Evolutionary conservation across 1,140 invertebrate genomes (phyloP), one percentile per base, ranked within the genome.

Genomic region (Pachyrhynchus sulphureomaculatus): DNA sequence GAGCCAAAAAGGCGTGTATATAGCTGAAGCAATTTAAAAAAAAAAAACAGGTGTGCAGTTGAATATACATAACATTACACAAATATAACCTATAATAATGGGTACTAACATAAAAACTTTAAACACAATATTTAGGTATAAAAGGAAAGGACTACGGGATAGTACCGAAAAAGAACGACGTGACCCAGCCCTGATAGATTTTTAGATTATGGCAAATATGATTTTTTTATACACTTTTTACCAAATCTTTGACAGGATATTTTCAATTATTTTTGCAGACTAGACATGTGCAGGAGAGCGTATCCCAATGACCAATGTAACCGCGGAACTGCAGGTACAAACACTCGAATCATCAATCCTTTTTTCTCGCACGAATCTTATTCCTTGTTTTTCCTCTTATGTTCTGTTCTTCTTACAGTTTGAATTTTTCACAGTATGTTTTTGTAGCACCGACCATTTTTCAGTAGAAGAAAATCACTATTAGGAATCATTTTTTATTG

Each of bases 261-360:
- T 54, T 33, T 29, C 49, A n/a, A n/a, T n/a, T n/a, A n/a, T 77
- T 77, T 75, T 89, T 89, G 80, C 91, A 95, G 92, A 92, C 91
- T 96, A 87, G 94, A 96, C 89, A 96, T 96, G 93, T 96, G 94
- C 89, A 88, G 93, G 83, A 86, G 92, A 82, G 89, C 92, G 83
- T 93, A 91, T 84, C 87, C 90, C 78, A 90, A 89, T 84, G 93
- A 94, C 81, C 87, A 89, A 81, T 96, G 93, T 90, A 96, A 96
- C 88, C 88, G 93, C 84, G 93, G 93, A 82, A 96, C 93, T 72
- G 93, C 93, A 92, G 93, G 92, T 95, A 93, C 65, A 64, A 54
- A 42, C 34, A 52, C n/a, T n/a, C n/a, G n/a, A n/a, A n/a, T n/a
- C n/a, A 36, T 17, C n/a, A 54, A 32, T 24, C 36, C 34, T 44